Base-by-base conservation (phyloP, 2,113 vertebrate species). In the Hyaena hyaena region DNA sequence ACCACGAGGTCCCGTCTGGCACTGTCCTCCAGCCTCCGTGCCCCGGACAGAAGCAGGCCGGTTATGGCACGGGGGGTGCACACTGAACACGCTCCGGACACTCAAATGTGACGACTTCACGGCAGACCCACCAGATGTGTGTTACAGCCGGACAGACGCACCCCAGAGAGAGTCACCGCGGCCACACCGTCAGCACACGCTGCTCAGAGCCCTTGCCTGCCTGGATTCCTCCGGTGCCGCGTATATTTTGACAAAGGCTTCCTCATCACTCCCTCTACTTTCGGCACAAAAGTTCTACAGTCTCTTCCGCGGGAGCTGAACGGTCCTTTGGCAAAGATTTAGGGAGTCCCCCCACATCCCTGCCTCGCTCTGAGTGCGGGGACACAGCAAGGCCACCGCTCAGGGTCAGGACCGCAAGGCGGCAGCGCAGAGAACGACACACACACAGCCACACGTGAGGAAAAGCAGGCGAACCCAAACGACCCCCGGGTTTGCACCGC, bases 301-400 rank as follows among this genome's bases (percentile, higher is more conserved):
- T 68, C 16, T 63, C 39, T 17, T 55, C 28, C 16, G 11, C 0
- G 1, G 50, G 28, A 1, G 23, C 14, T 3, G 0, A 55, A 58
- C 1, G 0, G 31, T n/a, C 14, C 19, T 2, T 33, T 24, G 1
- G 10, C 50, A 11, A 48, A 82, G 50, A 15, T 33, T 45, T 65
- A 31, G 1, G 45, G 66, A 7, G 23, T 2, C 68, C 17, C 19
- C 3, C 50, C 4, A 2, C 0, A 0, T 10, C 45, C 58, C n/a
- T 10, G 39, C n/a, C 35, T 16, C 50, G 17, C 16, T 19, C 58
- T 10, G 4, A 17, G 11, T 0, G 23, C 33, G 10, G 17, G 6
- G 55, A 33, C 1, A 5, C 24, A 0, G 14, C 0, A 43, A 33
- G 7, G 63, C 15, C 4, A 12, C 0, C 0, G 0, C 10, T 26